Evolutionary conservation across 2,888 invertebrate genomes (phyloP).

Genomic region (Galerucella calmariensis): DNA sequence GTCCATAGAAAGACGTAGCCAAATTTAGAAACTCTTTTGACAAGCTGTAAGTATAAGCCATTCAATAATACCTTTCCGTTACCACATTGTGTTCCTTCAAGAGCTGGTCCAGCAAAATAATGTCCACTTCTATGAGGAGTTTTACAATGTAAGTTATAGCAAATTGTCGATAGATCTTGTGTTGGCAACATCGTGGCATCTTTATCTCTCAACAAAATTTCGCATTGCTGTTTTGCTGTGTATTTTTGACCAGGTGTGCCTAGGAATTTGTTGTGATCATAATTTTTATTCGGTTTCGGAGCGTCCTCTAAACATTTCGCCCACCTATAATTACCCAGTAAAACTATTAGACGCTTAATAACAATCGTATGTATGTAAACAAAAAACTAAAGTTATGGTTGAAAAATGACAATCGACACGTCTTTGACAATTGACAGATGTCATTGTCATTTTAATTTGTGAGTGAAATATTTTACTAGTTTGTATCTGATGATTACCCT

Average conservation of each 20-base stretch:
- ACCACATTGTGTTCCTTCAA: slow-evolving; percentile 83
- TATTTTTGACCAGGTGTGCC: slow-evolving; percentile 77
- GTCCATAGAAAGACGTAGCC: no score
- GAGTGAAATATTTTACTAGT: slow-evolving; percentile 14
- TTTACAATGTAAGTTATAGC: slow-evolving; percentile 77
- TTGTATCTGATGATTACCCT: slow-evolving; percentile 64
- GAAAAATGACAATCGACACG: no score
- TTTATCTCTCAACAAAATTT: slow-evolving; percentile 74
- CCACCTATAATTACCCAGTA: slow-evolving; percentile 63
- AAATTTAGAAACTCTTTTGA: neutral
- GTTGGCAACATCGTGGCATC: slow-evolving; percentile 71
- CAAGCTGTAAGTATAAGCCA: neutral
- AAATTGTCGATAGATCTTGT: slow-evolving; percentile 66
- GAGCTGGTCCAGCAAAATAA: slow-evolving; percentile 84
- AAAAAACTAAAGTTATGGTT: no score
- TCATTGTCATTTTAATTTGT: slow-evolving; percentile 11
- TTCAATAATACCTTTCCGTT: slow-evolving; percentile 67
- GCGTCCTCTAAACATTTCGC: slow-evolving; percentile 75
- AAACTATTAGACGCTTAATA: no score
- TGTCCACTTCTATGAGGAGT: slow-evolving; percentile 79
- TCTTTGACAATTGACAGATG: no score
- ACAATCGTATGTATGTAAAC: no score
- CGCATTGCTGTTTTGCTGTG: slow-evolving; percentile 81
- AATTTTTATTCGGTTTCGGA: slow-evolving; percentile 65
- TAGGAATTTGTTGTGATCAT: slow-evolving; percentile 73